Percentiles rank a stretch among this genome's conserved stretches.
Conservation (phyloP, 1,140 invertebrate genomes). For the Bombus waltoni region DNA sequence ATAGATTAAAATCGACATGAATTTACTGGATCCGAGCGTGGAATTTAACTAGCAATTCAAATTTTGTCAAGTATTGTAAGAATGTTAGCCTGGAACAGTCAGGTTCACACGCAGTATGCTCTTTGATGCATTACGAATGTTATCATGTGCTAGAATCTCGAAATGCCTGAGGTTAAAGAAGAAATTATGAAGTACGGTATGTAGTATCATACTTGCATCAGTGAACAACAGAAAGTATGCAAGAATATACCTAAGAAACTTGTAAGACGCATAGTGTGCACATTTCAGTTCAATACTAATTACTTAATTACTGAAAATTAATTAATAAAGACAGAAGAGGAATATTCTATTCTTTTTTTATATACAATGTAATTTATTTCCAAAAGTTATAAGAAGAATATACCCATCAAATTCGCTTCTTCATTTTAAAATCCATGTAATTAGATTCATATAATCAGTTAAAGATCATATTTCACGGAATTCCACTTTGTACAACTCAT, state of each 20-base stretch:
- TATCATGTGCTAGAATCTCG: conserved; percentile 15
- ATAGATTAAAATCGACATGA: not conserved
- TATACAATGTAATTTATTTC: not conserved
- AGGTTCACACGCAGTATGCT: not conserved
- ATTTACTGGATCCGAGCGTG: not conserved
- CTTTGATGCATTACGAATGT: conserved; percentile 2
- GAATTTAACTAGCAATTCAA: not conserved
- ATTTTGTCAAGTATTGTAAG: not conserved
- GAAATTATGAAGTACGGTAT: conserved; percentile 1
- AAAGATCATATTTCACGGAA: not conserved
- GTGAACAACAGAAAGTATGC: too few relatives aligned
- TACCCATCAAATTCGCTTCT: too few relatives aligned
- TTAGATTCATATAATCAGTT: not conserved
- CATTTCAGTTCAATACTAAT: not conserved
- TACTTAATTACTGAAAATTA: not conserved
- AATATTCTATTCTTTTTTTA: too few relatives aligned
- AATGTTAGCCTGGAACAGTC: not conserved
- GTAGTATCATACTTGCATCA: not conserved
- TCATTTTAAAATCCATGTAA: not conserved
- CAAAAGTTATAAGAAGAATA: not conserved
- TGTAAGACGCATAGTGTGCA: not conserved
- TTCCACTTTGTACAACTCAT: not conserved
- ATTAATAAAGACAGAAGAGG: too few relatives aligned
- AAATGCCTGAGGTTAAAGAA: not conserved
- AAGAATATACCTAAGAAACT: not conserved